phyloP scores from a whole-genome alignment of 2,888 invertebrate genomes.

The Neocrepidodera transversa region DNA sequence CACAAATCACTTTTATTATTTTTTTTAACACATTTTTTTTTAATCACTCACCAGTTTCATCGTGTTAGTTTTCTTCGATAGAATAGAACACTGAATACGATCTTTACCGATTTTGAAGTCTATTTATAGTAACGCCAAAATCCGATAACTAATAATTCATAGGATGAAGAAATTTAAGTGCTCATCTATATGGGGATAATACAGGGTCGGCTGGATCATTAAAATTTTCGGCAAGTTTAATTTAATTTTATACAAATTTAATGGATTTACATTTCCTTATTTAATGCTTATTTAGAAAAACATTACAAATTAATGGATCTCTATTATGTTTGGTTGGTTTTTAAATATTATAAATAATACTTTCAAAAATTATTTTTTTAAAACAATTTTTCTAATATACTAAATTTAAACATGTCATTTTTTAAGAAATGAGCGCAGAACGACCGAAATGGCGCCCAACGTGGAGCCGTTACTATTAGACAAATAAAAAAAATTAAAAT shows the following conservation, averaged over 20 bases:
- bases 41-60: constrained; percentile 35
- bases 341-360: background rate
- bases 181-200: background rate
- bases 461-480: no score
- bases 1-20: no score
- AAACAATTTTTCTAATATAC: no score
- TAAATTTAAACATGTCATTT: no score
- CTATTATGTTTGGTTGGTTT: background rate
- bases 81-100: constrained; percentile 7
- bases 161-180: no score
- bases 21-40: no score
- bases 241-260: background rate
- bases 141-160: constrained; percentile 20
- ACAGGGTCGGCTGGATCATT: constrained; percentile 23
- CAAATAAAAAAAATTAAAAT: no score
- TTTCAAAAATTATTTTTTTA: background rate
- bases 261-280: background rate
- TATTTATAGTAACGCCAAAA: constrained; percentile 22
- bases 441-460: no score
- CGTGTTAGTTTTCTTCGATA: constrained; percentile 25
- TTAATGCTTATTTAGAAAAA: background rate
- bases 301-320: background rate
- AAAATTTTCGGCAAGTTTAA: constrained; percentile 1
- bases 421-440: no score
- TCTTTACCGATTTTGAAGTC: background rate